Percentiles rank a stretch among this genome's conserved stretches.
Conservation (phyloP, 1,140 invertebrate genomes). For the Chrysomallon squamiferum region DNA sequence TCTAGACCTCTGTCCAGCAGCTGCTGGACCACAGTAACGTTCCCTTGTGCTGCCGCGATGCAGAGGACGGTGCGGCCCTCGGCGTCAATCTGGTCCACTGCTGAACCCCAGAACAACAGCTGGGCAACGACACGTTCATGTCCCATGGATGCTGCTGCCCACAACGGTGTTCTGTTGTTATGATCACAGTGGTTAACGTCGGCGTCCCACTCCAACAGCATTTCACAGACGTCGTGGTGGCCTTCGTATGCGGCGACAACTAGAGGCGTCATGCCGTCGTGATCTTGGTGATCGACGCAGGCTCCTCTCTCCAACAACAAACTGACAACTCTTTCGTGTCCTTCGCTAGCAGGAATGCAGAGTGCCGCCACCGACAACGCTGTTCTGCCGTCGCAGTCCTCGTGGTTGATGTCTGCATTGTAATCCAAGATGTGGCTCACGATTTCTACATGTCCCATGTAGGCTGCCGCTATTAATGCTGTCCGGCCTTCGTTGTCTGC, state of each 20-base stretch:
- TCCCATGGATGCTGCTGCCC: constrained; percentile 84
- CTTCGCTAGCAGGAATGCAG: constrained; percentile 77
- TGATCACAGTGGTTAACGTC: constrained; percentile 85
- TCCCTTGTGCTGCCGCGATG: constrained; percentile 86
- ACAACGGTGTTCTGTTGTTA: constrained; percentile 77
- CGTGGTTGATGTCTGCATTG: constrained; percentile 58
- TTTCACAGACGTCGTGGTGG: constrained; percentile 78
- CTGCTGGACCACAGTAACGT: constrained; percentile 82
- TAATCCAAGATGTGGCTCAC: constrained; percentile 61
- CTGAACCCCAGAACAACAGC: constrained; percentile 87
- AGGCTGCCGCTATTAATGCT: constrained; percentile 68
- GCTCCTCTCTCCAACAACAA: constrained; percentile 76
- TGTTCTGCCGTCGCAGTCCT: constrained; percentile 58
- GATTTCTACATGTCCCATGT: constrained; percentile 68
- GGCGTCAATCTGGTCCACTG: constrained; percentile 86
- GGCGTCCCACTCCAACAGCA: constrained; percentile 83
- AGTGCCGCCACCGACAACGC: constrained; percentile 74
- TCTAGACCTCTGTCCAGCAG: constrained; percentile 86
- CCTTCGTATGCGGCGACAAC: constrained; percentile 76
- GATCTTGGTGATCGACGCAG: constrained; percentile 83
- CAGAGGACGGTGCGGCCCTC: constrained; percentile 85
- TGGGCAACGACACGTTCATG: constrained; percentile 81
- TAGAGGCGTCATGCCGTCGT: constrained; percentile 94
- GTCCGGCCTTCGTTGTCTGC: constrained; percentile 86
- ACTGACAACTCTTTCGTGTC: constrained; percentile 59